These are phyloP conservation scores for Falco biarmicus DNA, from an alignment of 2,797 vertebrate genomes.

Conservation along the genomic window DNA sequence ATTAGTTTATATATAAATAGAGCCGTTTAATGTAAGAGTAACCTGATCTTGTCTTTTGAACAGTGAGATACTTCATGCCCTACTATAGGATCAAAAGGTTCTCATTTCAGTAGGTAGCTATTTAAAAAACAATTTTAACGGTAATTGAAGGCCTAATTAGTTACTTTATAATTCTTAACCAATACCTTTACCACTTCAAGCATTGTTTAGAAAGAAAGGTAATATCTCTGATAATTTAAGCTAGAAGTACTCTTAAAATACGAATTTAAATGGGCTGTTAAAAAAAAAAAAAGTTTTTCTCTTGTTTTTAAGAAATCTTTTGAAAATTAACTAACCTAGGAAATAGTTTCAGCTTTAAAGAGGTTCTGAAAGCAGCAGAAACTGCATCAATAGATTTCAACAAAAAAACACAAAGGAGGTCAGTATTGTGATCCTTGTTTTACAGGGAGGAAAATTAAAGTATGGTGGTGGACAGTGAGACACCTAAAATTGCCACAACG, in stretches of 20 bases:
- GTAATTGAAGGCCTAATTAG: slow-evolving; percentile 37
- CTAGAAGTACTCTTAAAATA: not conserved
- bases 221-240: not conserved
- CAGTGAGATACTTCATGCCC: not conserved
- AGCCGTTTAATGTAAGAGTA: not conserved
- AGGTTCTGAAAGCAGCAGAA: not conserved
- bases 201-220: not conserved
- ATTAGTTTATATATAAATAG: slow-evolving; percentile 39
- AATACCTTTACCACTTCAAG: not conserved
- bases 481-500: not conserved
- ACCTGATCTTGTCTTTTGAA: slow-evolving; percentile 34
- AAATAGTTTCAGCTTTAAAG: not conserved
- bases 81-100: slow-evolving; percentile 10
- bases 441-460: not conserved
- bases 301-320: not conserved
- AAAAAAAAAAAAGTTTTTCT: not conserved
- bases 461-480: not conserved
- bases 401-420: not conserved
- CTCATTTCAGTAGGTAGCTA: not conserved
- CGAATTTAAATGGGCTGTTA: not conserved
- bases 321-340: not conserved
- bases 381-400: not conserved
- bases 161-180: not conserved
- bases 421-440: not conserved
- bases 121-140: slow-evolving; percentile 13